Base-by-base conservation (phyloP, 2,888 invertebrate genomes). In the Zelleria hepariella region DNA sequence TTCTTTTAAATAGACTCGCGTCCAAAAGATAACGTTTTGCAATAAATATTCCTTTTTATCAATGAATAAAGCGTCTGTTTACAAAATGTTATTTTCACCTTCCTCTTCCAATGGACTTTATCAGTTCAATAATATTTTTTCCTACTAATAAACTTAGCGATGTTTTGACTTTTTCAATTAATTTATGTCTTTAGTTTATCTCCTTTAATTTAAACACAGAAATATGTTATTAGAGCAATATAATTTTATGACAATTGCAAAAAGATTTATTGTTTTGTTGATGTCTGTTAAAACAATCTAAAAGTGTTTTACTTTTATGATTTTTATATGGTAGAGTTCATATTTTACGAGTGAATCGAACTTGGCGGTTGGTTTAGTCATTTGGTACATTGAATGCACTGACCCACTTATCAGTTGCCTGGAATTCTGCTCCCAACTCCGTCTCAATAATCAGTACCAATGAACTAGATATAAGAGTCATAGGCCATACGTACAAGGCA, bases 401-500 rank as follows among this genome's bases (percentile, higher is more conserved):
- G 83, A 82, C 86, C 82, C 64, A 83, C 62, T 78, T 84, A 83
- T 83, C 84, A 74, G 78, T 60, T 60, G 66, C 68, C 68, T 69
- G 68, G 72, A 72, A 75, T 71, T 73, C 69, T 47, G 32, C 67
- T 77, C 68, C 70, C 80, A 82, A 84, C 84, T 83, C 78, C 77
- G 76, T 72, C 71, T 67, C 63, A 71, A 64, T 83, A 42, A 85
- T 80, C 84, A 66, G 62, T 66, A 67, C 67, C 67, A 69, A 69
- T 68, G 72, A 67, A 71, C 68, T 65, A 69, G 80, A 80, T 80
- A 81, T 66, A 68, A 61, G 67, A 70, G 74, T 67, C 75, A 69
- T 69, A 77, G 82, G 82, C 80, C 82, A 78, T 60, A 68, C 78
- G 78, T 82, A 83, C 68, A 66, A 68, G 84, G 69, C 83, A 84